phyloP scores from a whole-genome alignment of 2,113 vertebrate genomes.

The Alosa alosa region DNA sequence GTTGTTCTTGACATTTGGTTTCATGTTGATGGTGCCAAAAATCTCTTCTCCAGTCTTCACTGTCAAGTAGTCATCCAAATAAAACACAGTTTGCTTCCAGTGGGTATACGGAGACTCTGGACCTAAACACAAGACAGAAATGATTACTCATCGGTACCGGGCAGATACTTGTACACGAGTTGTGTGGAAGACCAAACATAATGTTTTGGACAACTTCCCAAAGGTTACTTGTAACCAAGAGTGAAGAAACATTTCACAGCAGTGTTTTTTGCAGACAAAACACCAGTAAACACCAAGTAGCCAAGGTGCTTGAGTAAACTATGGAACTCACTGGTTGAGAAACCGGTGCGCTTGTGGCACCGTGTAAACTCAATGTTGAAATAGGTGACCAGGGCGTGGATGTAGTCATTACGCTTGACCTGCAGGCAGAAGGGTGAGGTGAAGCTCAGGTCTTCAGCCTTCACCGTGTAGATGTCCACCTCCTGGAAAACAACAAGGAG shows the following conservation, averaged over 20 bases:
- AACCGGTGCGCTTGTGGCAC: conserved; percentile 91
- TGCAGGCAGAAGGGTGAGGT: conserved; percentile 93
- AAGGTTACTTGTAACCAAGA: background rate
- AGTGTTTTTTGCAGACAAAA: background rate
- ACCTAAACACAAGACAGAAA: conserved; percentile 59
- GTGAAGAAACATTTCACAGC: background rate
- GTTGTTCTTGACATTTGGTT: conserved; percentile 91
- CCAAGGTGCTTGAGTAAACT: background rate
- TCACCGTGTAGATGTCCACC: conserved; percentile 94
- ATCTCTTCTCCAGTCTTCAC: conserved; percentile 94
- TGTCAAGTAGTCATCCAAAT: conserved; percentile 90
- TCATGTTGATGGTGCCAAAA: conserved; percentile 90
- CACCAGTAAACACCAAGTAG: background rate
- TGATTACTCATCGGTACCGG: background rate
- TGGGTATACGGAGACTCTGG: conserved; percentile 93
- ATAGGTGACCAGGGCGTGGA: conserved; percentile 89
- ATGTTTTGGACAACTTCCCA: background rate
- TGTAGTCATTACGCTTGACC: conserved; percentile 89
- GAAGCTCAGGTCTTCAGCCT: conserved; percentile 88
- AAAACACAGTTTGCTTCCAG: conserved; percentile 95
- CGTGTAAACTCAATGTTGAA: conserved; percentile 95
- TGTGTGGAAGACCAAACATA: no score
- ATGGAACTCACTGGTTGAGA: conserved; percentile 83
- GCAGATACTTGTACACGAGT: background rate
- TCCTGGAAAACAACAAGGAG: conserved; percentile 65